phyloP scores from a whole-genome alignment of 2,888 invertebrate genomes.

The Aphidoletes aphidimyza region DNA sequence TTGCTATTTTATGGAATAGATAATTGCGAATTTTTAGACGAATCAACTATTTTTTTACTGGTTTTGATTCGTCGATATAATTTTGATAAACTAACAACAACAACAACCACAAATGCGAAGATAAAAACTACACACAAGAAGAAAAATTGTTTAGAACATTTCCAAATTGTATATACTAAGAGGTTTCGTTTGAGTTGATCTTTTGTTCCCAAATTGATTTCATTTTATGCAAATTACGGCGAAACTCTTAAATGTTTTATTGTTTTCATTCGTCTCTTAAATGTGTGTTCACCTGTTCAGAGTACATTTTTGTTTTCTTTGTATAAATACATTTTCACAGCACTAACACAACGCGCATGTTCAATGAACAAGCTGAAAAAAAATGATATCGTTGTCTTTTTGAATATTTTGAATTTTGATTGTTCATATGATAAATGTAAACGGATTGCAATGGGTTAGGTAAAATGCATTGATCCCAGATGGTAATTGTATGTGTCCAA shows the following conservation, averaged over 20 bases:
- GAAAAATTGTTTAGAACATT: slow-evolving; percentile 12
- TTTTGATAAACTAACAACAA: no score
- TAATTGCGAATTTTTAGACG: neutral
- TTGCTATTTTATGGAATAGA: slow-evolving; percentile 26
- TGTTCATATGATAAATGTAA: no score
- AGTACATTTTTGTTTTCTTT: neutral
- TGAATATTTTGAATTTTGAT: no score
- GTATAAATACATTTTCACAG: neutral
- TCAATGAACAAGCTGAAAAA: no score
- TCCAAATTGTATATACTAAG: slow-evolving; percentile 23
- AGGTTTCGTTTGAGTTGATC: slow-evolving; percentile 21
- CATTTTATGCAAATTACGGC: neutral
- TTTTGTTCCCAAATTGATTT: slow-evolving; percentile 22
- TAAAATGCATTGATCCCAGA: no score
- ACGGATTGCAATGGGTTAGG: no score
- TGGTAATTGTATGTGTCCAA: no score
- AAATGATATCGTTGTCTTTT: no score
- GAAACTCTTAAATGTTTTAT: neutral
- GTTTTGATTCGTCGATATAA: slow-evolving; percentile 43
- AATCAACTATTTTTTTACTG: neutral
- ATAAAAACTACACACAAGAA: neutral
- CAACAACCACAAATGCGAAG: no score
- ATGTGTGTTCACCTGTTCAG: neutral
- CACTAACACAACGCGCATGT: no score
- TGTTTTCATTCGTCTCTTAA: neutral